Base-by-base conservation (phyloP, 2,888 invertebrate species). In the Oligia latruncula region DNA sequence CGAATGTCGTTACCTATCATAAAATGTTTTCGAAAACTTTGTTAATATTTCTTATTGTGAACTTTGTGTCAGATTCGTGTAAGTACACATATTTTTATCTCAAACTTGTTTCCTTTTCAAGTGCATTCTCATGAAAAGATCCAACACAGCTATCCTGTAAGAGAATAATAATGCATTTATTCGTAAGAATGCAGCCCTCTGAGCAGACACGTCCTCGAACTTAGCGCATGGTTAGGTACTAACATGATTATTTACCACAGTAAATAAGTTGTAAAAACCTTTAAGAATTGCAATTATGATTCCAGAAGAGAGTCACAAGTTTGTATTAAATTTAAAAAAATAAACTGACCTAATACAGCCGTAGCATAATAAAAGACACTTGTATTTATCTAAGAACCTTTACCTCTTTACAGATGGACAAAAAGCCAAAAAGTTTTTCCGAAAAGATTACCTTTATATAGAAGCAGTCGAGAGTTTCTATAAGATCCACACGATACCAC, bases 401-500 rank as follows among this genome's bases (percentile, higher is more conserved):
- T 15, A 49, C 60, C 8, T 74, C 40, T 40, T 75, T 75, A 29
- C 29, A 80, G 80, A 68, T 74, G 74, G 46, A 23, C 74, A 80
- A 55, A 74, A 3, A 62, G 8, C 88, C 62, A 86, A 90, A 23
- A 92, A 91, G 46, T 46, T 62, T 23, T 81, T 80, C 60, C 80
- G 79, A 40, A 80, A 93, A 0, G 92, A 90, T 0, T 93, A 90
- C 6, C 86, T 88, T 0, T 95, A 95, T 6, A 29, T 80, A 49
- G 73, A 80, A 55, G 35, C 35, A 29, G 23, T 62, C 0, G 15
- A 68, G 0, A 81, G 46, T 46, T 80, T 81, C 81, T 80, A 73
- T 58, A 80, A 80, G 73, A 73, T 85, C n/a, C 80, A 80, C 58
- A 58, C 58, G 0, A 23, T 80, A 73, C 58, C 80, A 17, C 55